These are phyloP conservation scores for Dyspetes luteomarginatus DNA, from an alignment of 2,888 invertebrate species.

Conservation along the genomic window DNA sequence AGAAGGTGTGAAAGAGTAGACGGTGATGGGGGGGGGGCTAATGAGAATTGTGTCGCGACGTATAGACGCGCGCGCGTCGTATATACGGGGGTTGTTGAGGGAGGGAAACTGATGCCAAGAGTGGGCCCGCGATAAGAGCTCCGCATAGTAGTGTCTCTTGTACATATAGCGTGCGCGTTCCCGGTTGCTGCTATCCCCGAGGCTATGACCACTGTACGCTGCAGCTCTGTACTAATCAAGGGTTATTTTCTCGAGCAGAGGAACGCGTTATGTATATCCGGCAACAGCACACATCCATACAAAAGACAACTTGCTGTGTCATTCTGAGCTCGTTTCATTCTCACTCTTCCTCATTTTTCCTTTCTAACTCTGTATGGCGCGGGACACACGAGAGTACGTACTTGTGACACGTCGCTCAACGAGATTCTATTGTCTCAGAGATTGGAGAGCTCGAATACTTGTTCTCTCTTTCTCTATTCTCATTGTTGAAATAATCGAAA, in stretches of 20 bases:
- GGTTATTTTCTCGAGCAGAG: conserved; percentile 64
- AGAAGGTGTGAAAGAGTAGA: conserved; percentile 5
- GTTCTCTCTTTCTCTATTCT: not conserved
- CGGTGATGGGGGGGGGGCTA: not conserved
- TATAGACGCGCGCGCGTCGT: conserved; percentile 45
- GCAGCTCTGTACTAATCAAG: conserved; percentile 63
- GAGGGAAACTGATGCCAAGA: not conserved
- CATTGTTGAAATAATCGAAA: conserved; percentile 28
- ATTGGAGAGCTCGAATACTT: conserved; percentile 6
- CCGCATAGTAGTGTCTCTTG: not conserved
- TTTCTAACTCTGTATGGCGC: conserved; percentile 29
- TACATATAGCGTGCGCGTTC: not conserved
- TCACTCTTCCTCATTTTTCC: not conserved
- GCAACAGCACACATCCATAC: conserved; percentile 21
- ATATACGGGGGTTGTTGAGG: not conserved
- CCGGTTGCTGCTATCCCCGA: conserved; percentile 40
- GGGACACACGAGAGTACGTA: conserved; percentile 30
- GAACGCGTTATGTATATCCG: conserved; percentile 26
- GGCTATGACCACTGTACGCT: conserved; percentile 59
- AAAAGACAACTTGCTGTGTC: conserved; percentile 35
- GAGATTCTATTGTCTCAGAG: conserved; percentile 50
- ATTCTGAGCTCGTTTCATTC: conserved; percentile 33
- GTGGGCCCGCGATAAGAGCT: conserved; percentile 43
- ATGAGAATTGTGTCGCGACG: conserved; percentile 20
- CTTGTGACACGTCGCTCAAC: conserved; percentile 51